phyloP scores from a whole-genome alignment of 35 echinoderm and acorn worm genomes.

The Apostichopus californicus region DNA sequence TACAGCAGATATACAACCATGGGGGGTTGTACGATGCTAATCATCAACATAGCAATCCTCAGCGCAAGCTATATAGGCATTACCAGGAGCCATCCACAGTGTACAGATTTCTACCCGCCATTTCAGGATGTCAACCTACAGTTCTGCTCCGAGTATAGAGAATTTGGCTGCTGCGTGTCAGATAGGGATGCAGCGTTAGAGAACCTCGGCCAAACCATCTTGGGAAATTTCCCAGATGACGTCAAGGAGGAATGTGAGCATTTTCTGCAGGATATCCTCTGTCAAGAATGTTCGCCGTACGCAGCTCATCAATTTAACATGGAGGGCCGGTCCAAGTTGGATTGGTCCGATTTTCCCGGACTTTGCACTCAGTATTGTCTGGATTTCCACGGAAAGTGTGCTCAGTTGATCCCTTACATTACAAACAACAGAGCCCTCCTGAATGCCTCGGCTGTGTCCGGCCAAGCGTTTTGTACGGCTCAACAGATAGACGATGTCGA shows the following conservation, averaged over 20 bases:
- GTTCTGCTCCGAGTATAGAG: slow-evolving; percentile 75
- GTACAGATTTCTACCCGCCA: slow-evolving; percentile 83
- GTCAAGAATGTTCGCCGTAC: slow-evolving; percentile 95
- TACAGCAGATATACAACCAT: background rate
- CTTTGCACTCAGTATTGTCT: slow-evolving; percentile 80
- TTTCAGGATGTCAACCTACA: slow-evolving; percentile 57
- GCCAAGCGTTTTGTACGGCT: slow-evolving; percentile 64
- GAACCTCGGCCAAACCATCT: slow-evolving; percentile 21
- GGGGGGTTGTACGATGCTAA: background rate
- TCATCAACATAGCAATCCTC: background rate
- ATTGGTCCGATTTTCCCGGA: slow-evolving; percentile 72
- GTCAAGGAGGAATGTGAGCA: slow-evolving; percentile 30
- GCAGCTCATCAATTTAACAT: slow-evolving; percentile 83
- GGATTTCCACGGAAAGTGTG: slow-evolving; percentile 66
- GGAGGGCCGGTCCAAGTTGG: slow-evolving; percentile 48
- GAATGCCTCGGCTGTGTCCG: slow-evolving; percentile 31
- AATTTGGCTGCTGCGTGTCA: slow-evolving; percentile 79
- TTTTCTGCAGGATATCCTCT: slow-evolving; percentile 82
- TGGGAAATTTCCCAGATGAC: background rate
- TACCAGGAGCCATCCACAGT: slow-evolving; percentile 76
- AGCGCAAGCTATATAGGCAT: background rate
- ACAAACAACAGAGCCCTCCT: slow-evolving; percentile 57
- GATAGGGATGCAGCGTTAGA: slow-evolving; percentile 52
- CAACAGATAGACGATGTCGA: slow-evolving; percentile 67
- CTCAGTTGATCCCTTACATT: slow-evolving; percentile 60